Base-by-base conservation (phyloP, 2,888 invertebrate genomes). In the Cheilosia urbana region DNA sequence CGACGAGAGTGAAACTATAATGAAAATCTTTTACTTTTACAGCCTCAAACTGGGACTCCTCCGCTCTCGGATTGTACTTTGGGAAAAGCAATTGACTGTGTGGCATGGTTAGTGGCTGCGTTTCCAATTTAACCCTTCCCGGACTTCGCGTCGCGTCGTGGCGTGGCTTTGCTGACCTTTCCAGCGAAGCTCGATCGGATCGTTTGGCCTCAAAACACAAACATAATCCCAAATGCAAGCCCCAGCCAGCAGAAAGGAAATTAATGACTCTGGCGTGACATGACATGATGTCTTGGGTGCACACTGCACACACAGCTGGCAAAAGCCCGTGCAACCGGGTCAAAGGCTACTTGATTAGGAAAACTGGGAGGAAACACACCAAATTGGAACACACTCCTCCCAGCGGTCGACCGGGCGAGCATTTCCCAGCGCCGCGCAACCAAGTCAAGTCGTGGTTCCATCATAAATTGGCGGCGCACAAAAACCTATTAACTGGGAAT, bases 1-100 rank as follows among this genome's bases (percentile, higher is more conserved):
- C 7, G 66, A 72, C n/a, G 68, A 84, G 83, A 84, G 83, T 84
- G 83, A 84, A 84, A 84, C 79, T 73, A 4, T 68, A 79, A 79
- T 73, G 68, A 79, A 83, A 73, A 73, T 79, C 58, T 58, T 69
- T 65, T 63, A 24, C 53, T 51, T 58, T 53, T 57, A 47, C 37
- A 71, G 65, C 57, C 30, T 72, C 42, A 24, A 47, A 51, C 24
- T 51, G 6, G 13, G 69, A 71, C 71, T 47, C 65, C 51, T 53
- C 55, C 30, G 53, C 58, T 53, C 69, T 68, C 34, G 65, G 47
- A 60, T 55, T 37, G 0, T 83, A 37, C 68, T 73, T 83, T 72
- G 11, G 73, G 73, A 42, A 63, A 69, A 69, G 45, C 63, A 79
- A 79, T 62, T 73, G 60, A 47, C 72, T 66, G 66, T 42, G 60